Percentiles rank a stretch among this genome's conserved stretches.
Conservation (phyloP, 2,113 vertebrate genomes). For the Deroptyus accipitrinus region DNA sequence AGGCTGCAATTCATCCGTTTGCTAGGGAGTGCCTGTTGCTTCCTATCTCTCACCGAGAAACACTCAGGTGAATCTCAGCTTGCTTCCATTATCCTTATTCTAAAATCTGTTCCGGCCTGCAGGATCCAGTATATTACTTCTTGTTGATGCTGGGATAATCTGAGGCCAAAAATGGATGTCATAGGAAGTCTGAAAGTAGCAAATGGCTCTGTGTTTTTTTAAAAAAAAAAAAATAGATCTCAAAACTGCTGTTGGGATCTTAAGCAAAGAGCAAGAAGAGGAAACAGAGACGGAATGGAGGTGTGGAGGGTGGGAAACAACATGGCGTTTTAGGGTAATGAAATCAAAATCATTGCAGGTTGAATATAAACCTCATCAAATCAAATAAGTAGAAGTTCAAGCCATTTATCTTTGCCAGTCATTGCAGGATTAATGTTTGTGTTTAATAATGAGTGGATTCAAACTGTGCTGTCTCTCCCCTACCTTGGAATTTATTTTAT, state of each 20-base stretch:
- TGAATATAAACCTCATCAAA: neutral
- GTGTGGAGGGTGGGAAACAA: neutral
- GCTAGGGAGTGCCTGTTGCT: neutral
- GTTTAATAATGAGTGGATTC: neutral
- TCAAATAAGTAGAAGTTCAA: neutral
- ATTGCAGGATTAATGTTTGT: neutral
- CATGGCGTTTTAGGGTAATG: neutral
- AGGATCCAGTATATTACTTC: neutral
- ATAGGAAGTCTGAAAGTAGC: neutral
- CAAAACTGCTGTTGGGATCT: neutral
- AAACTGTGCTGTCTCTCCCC: neutral
- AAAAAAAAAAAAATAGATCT: neutral
- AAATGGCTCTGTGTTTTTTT: neutral
- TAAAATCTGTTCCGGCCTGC: neutral
- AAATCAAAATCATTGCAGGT: neutral
- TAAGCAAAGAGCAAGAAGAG: neutral
- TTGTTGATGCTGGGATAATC: neutral
- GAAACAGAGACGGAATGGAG: neutral
- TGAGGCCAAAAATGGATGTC: neutral
- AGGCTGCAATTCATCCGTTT: neutral
- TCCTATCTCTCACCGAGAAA: neutral
- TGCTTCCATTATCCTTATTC: neutral
- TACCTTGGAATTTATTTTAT: neutral
- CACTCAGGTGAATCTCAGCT: neutral
- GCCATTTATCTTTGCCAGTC: neutral